Percentiles rank a stretch among this genome's conserved stretches.
These are phyloP conservation scores for Drosophila truncata DNA, from an alignment of 1,140 invertebrate genomes.

Conservation along the genomic window DNA sequence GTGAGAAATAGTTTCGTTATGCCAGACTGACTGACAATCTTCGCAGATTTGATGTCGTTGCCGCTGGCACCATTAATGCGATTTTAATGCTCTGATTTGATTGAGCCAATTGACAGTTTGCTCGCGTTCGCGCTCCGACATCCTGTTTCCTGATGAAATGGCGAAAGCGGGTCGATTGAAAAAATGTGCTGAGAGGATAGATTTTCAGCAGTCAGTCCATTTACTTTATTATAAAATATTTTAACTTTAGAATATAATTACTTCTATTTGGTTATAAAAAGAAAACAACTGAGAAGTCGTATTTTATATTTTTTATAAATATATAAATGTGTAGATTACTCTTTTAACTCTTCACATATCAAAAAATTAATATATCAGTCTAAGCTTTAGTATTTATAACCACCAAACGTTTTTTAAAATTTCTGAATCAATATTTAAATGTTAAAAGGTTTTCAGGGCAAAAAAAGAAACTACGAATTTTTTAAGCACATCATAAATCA, in stretches of 20 bases:
- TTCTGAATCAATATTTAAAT: no score
- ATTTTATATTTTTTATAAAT: not conserved
- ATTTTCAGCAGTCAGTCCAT: not conserved
- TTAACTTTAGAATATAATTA: not conserved
- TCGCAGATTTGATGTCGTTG: slow-evolving; percentile 39
- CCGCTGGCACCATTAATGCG: slow-evolving; percentile 60
- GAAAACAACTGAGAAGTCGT: not conserved
- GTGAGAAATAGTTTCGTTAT: slow-evolving; percentile 69
- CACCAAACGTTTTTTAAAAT: no score
- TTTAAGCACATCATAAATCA: no score
- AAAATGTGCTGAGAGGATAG: not conserved
- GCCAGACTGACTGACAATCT: slow-evolving; percentile 51
- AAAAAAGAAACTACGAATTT: no score
- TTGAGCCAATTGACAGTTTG: slow-evolving; percentile 76
- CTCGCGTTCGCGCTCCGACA: slow-evolving; percentile 18
- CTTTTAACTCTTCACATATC: no score
- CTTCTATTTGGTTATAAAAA: not conserved
- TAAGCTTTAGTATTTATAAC: no score
- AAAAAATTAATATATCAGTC: no score
- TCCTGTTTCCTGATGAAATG: slow-evolving; percentile 31
- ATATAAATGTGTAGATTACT: no score
- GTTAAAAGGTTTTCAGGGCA: no score
- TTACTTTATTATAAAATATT: no score
- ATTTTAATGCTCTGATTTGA: slow-evolving; percentile 74
- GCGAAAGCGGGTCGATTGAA: not conserved